Base-by-base conservation (phyloP, 2,888 invertebrate genomes). In the Archaeoteleia sp. region DNA sequence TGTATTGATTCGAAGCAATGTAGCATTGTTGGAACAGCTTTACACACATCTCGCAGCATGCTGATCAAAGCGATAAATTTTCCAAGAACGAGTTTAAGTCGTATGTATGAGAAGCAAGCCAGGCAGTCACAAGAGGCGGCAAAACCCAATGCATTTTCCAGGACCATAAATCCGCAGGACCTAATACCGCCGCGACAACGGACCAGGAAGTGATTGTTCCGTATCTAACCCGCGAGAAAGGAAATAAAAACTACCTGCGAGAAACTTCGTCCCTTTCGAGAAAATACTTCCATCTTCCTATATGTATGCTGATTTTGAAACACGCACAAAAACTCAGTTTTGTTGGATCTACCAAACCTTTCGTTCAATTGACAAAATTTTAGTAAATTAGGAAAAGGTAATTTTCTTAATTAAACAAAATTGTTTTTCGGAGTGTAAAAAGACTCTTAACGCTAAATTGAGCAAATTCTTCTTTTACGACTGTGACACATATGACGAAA, bases 11-110 rank as follows among this genome's bases (percentile, higher is more conserved):
- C 42, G 39, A 63, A 45, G 32, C 27, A 27, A 15, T 6, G 5
- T 7, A 51, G 43, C 39, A 55, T 57, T 51, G 65, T 65, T 48
- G 27, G 51, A 40, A 30, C 51, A 46, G 48, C 45, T 65, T 46
- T 5, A 14, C 35, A 6, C 43, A 49, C 30, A 29, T 51, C 57
- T 55, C 32, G 43, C 17, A 8, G 32, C 9, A 3, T 9, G 34
- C 51, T 57, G 57, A 65, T 65, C 65, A 58, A 53, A 57, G 65
- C 40, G 46, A 57, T 65, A 65, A 65, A 65, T 65, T 55, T 55
- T 12, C 12, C 30, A 4, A 5, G 12, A 42, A 54, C 62, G 48
- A 51, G 51, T 40, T 51, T 51, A 43, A 65, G 54, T 51, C 29
- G 55, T 42, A 27, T 39, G 25, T 46, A 20, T 54, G n/a, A n/a